Evolutionary conservation across 2,797 vertebrate species (phyloP), one percentile per base, ranked within the genome.

Genomic region (Hydrocynus forskahlii): DNA sequence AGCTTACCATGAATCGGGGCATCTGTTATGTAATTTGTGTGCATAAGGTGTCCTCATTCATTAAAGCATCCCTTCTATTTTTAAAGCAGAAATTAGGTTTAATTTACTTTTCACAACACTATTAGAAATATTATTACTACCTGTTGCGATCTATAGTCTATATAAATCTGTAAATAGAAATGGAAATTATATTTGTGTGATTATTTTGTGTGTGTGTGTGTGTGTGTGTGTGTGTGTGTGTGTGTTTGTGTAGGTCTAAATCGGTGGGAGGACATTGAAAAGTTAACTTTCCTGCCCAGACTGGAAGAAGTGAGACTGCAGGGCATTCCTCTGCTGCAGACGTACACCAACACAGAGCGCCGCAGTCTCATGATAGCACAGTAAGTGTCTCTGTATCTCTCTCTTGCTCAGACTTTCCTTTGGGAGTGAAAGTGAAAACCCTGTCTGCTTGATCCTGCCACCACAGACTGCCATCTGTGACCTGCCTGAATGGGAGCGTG

Each of bases 191-290:
- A 23, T 63, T 35, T 38, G 14, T 7, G 9, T 5, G 2, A 38
- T 17, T 74, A 29, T 52, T 7, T 12, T 12, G n/a, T 78, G 40
- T 7, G 40, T 64, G 7, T 54, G 9, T 43, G 40, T 43, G 40
- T 43, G 40, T 43, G 40, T 43, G 0, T 55, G 70, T 67, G 62
- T 80, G n/a, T 81, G 40, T 77, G 67, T 66, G 8, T 54, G 10
- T 1, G 14, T 66, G 38, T 23, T 4, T 74, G 25, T 83, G 52
- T 78, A 99, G 97, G 96, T 94, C 94, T 99, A 79, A 96, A 93
- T 78, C 95, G 88, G 80, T 99, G 98, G 98, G 96, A 96, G 87
- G 98, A 99, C 89, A 97, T 99, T 80, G 97, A 99, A 91, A 99
- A 97, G 89, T 89, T 99, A 68, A 99, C 97, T 90, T 96, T 93